Evolutionary conservation across 2,113 vertebrate genomes (phyloP).

Genomic region (Pollachius pollachius): DNA sequence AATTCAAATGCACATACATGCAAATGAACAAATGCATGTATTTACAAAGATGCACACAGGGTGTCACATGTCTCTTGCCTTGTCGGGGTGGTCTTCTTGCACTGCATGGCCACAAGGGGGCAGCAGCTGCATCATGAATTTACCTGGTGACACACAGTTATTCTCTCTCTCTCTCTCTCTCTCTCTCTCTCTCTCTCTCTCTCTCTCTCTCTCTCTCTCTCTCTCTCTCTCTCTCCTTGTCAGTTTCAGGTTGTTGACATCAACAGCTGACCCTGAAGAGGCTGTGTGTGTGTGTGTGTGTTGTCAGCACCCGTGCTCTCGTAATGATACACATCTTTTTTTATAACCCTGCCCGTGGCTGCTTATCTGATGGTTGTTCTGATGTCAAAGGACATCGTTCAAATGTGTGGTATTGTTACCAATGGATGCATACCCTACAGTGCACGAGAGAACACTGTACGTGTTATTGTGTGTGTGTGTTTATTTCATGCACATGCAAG

Average conservation of each 20-base stretch:
- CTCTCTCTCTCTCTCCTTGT: conserved; percentile 10
- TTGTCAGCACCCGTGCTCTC: no score
- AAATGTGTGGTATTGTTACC: no score
- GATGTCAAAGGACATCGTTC: no score
- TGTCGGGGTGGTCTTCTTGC: conserved; percentile 64
- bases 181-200: not conserved
- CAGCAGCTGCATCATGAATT: conserved; percentile 73
- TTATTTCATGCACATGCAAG: no score
- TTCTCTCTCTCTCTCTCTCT: not conserved
- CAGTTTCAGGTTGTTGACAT: conserved; percentile 47
- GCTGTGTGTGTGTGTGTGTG: conserved; percentile 6
- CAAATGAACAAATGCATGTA: not conserved
- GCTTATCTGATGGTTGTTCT: no score
- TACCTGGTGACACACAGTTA: conserved; percentile 37
- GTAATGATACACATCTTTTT: no score
- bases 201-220: not conserved
- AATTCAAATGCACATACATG: not conserved
- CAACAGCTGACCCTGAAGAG: conserved; percentile 48
- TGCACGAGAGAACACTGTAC: no score
- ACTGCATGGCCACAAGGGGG: conserved; percentile 66
- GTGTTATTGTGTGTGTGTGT: no score
- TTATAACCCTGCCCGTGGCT: no score
- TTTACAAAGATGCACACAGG: not conserved
- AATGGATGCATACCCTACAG: no score
- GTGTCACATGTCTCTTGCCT: conserved; percentile 29